phyloP scores from a whole-genome alignment of 2,797 vertebrate species.

The Melanotaenia parkinsoni region DNA sequence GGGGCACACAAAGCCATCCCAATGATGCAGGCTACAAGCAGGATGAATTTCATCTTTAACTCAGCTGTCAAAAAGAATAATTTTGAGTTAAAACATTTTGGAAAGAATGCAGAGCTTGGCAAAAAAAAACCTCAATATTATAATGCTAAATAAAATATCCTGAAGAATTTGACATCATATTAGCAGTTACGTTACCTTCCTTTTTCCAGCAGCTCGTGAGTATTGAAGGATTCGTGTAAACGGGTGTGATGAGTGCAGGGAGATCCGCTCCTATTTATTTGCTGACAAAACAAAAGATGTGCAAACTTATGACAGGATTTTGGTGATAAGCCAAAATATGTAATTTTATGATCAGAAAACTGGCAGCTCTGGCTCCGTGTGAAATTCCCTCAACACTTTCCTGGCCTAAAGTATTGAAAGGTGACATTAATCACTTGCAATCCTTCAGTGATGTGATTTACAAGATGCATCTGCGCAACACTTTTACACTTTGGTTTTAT shows the following conservation, averaged over 20 bases:
- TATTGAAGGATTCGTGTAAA: slow-evolving; percentile 34
- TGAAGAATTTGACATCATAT: neutral
- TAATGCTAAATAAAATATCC: neutral
- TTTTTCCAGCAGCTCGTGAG: slow-evolving; percentile 24
- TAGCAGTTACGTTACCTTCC: slow-evolving; percentile 59
- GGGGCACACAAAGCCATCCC: slow-evolving; percentile 70
- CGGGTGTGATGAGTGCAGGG: slow-evolving; percentile 38
- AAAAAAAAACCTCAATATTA: neutral
- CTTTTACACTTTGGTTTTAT: slow-evolving; percentile 11
- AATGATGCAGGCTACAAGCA: slow-evolving; percentile 66
- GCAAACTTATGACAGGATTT: slow-evolving; percentile 54
- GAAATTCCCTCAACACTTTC: slow-evolving; percentile 46
- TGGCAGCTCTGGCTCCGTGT: slow-evolving; percentile 46
- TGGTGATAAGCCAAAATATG: slow-evolving; percentile 64
- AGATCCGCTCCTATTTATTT: slow-evolving; percentile 74
- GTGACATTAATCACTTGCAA: slow-evolving; percentile 49
- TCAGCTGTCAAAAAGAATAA: slow-evolving; percentile 50
- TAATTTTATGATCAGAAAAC: slow-evolving; percentile 45
- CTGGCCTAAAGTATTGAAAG: slow-evolving; percentile 45
- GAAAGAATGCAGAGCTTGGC: neutral
- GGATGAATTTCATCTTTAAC: slow-evolving; percentile 70
- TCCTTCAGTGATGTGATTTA: slow-evolving; percentile 29
- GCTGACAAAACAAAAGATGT: slow-evolving; percentile 51
- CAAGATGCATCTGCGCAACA: slow-evolving; percentile 35
- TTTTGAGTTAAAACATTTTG: neutral